phyloP scores from a whole-genome alignment of 2,113 vertebrate genomes.

The Pelvicachromis taeniatus region DNA sequence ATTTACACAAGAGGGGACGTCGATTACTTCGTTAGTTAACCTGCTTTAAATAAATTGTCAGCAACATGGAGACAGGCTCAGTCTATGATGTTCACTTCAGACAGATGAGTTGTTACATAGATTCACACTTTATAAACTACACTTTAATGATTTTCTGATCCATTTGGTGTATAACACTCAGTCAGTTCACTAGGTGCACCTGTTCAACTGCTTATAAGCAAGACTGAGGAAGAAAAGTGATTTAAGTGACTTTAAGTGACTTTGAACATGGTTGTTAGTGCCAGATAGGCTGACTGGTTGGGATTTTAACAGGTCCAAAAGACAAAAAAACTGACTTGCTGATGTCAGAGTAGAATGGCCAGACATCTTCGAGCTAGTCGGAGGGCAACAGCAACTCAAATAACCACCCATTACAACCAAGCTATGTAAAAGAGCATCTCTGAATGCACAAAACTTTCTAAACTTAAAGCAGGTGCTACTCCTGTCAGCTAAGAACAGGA shows the following conservation, averaged over 20 bases:
- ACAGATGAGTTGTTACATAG: neutral
- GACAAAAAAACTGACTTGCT: neutral
- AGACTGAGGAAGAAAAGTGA: neutral
- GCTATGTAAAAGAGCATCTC: neutral
- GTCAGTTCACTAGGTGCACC: neutral
- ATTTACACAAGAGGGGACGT: neutral
- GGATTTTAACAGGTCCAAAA: neutral
- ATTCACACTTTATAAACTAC: neutral
- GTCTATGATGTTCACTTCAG: neutral
- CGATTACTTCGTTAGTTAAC: neutral
- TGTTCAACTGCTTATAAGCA: neutral
- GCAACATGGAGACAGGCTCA: neutral
- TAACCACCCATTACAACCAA: neutral
- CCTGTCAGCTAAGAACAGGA: neutral
- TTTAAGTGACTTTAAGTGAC: neutral
- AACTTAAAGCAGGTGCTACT: neutral
- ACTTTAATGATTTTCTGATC: neutral
- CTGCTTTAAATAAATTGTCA: neutral
- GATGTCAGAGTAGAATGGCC: neutral
- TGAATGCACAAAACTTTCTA: neutral
- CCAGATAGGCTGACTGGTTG: neutral
- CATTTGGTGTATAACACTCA: neutral
- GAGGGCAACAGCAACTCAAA: neutral
- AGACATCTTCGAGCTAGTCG: neutral
- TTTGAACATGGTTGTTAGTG: neutral